Percentiles rank a stretch among this genome's conserved stretches.
Evolutionary conservation across 2,113 vertebrate genomes (phyloP).

Genomic region (Mystacornis crossleyi): DNA sequence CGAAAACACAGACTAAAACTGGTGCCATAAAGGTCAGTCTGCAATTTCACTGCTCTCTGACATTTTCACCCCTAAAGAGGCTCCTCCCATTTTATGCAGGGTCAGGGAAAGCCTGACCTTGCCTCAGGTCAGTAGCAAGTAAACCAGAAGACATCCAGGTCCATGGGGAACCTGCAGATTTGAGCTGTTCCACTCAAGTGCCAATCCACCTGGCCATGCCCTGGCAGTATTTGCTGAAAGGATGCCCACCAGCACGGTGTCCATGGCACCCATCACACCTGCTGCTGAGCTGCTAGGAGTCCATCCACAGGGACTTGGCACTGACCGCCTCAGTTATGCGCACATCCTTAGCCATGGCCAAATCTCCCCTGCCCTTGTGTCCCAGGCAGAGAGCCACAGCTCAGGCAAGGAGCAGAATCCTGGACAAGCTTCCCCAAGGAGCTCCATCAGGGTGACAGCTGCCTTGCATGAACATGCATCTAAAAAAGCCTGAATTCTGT

Average conservation of each 20-base stretch:
- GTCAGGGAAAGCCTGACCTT: neutral
- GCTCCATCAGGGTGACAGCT: rapidly evolving
- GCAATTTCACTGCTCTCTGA: neutral
- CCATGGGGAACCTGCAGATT: neutral
- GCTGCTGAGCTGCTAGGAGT: too few species aligned
- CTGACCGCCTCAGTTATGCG: rapidly evolving
- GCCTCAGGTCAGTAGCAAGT: neutral
- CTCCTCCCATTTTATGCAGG: neutral
- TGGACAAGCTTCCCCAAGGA: neutral
- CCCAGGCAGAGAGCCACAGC: neutral
- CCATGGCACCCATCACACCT: rapidly evolving
- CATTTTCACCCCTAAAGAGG: neutral
- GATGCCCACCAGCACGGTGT: rapidly evolving
- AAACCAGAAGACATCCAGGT: neutral
- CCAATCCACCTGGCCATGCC: rapidly evolving
- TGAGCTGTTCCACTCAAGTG: neutral
- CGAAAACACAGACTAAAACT: neutral
- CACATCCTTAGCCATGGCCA: rapidly evolving
- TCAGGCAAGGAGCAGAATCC: neutral
- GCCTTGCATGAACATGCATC: rapidly evolving
- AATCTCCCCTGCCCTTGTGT: neutral
- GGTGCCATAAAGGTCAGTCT: neutral
- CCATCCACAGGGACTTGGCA: neutral
- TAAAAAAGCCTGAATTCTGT: neutral
- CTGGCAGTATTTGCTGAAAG: neutral